Conservation (phyloP, 2,113 vertebrate genomes). For the Leuciscus idus region DNA sequence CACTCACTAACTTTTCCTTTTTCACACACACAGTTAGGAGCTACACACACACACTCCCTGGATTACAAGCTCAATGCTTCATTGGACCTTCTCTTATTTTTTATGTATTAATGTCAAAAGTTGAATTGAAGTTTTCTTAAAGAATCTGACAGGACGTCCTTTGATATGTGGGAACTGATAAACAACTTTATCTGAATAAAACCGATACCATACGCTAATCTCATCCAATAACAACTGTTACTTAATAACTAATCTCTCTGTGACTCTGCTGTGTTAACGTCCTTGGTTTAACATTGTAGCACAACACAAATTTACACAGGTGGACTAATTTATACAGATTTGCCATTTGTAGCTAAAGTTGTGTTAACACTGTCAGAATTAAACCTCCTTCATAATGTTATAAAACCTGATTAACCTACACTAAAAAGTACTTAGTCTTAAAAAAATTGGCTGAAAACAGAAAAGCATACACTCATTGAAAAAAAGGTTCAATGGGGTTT, state of each 20-base stretch:
- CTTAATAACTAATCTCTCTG: conserved; percentile 36
- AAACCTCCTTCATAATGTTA: background rate
- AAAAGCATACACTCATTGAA: background rate
- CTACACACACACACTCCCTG: background rate
- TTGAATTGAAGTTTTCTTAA: background rate
- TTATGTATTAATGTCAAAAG: background rate
- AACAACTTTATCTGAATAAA: conserved; percentile 7
- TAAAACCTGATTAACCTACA: background rate
- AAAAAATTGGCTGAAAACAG: background rate
- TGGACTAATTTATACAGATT: background rate
- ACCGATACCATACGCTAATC: background rate
- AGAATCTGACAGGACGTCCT: conserved; percentile 10
- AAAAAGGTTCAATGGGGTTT: no score
- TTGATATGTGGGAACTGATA: background rate
- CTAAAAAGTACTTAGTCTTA: background rate
- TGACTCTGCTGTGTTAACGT: background rate
- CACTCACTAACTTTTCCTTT: conserved; percentile 28
- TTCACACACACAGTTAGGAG: conserved; percentile 16
- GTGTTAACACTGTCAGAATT: background rate
- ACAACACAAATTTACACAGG: background rate
- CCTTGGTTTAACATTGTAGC: conserved; percentile 31
- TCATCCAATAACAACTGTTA: background rate
- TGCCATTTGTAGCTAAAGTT: background rate
- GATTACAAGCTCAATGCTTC: background rate
- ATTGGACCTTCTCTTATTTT: background rate